Percentiles rank a stretch among this genome's conserved stretches.
phyloP scores from a whole-genome alignment of 2,113 vertebrate species.

The Notothenia coriiceps region DNA sequence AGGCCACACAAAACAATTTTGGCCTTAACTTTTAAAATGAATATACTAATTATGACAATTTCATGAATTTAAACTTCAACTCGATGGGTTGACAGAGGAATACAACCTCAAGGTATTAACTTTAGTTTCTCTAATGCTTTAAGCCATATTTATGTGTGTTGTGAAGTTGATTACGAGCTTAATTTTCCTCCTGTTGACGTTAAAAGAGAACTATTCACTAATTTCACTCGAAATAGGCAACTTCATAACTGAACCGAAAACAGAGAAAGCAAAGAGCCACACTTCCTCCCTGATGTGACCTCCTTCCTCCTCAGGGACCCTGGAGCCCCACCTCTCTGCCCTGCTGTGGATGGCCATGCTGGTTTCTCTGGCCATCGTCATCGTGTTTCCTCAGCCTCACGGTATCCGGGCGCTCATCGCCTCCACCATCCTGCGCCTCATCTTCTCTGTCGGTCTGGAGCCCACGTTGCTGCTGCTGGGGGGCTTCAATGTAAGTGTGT shows the following conservation, averaged over 20 bases:
- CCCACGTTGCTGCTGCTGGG: slow-evolving; percentile 95
- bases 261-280: neutral
- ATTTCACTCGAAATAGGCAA: neutral
- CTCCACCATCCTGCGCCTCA: slow-evolving; percentile 94
- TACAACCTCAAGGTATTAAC: too few relatives aligned
- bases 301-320: slow-evolving; percentile 83
- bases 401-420: slow-evolving; percentile 95
- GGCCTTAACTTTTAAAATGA: too few relatives aligned
- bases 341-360: slow-evolving; percentile 97
- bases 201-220: slow-evolving; percentile 6
- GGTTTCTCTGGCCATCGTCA: slow-evolving; percentile 94
- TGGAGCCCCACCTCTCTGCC: slow-evolving; percentile 94
- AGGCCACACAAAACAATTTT: too few relatives aligned
- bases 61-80: too few relatives aligned
- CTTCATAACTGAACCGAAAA: neutral
- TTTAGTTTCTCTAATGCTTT: too few relatives aligned
- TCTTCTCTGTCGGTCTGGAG: slow-evolving; percentile 97
- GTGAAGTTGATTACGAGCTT: neutral
- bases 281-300: neutral
- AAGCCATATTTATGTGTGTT: neutral
- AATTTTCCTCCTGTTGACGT: slow-evolving; percentile 12
- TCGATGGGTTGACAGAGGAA: too few relatives aligned
- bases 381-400: slow-evolving; percentile 95
- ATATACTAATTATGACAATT: too few relatives aligned
- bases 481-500: slow-evolving; percentile 93